Percentiles rank a stretch among this genome's conserved stretches.
Evolutionary conservation across 2,888 invertebrate genomes (phyloP).

Genomic region (Cepaea hortensis): DNA sequence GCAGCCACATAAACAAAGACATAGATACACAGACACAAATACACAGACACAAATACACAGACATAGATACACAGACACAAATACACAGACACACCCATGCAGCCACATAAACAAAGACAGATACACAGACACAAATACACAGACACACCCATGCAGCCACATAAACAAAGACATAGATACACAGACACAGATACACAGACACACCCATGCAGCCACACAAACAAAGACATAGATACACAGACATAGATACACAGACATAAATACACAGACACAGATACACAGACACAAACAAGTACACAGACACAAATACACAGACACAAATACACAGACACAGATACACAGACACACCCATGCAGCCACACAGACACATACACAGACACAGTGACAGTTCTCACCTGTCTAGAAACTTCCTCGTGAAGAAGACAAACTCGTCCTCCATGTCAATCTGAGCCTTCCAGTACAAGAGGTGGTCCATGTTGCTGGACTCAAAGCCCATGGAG

Average conservation of each 20-base stretch:
- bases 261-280: too few species aligned
- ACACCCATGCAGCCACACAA: background rate
- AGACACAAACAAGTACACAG: too few species aligned
- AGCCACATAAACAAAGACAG: background rate
- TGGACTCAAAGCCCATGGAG: conserved; percentile 46
- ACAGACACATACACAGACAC: background rate
- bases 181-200: too few species aligned
- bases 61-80: too few species aligned
- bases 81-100: too few species aligned
- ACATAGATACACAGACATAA: too few species aligned
- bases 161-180: background rate
- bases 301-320: background rate
- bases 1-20: background rate
- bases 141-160: background rate
- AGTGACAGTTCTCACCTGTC: conserved; percentile 23
- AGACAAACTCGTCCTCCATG: conserved; percentile 42
- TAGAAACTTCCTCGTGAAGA: conserved; percentile 39
- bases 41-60: too few species aligned
- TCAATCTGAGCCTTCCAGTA: conserved; percentile 48
- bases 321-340: background rate
- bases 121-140: background rate
- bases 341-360: background rate
- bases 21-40: too few species aligned
- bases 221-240: background rate
- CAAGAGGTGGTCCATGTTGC: conserved; percentile 36